These are phyloP conservation scores for Caenorhabditis sp. DNA, from an alignment of 2,888 invertebrate species.

Conservation along the genomic window DNA sequence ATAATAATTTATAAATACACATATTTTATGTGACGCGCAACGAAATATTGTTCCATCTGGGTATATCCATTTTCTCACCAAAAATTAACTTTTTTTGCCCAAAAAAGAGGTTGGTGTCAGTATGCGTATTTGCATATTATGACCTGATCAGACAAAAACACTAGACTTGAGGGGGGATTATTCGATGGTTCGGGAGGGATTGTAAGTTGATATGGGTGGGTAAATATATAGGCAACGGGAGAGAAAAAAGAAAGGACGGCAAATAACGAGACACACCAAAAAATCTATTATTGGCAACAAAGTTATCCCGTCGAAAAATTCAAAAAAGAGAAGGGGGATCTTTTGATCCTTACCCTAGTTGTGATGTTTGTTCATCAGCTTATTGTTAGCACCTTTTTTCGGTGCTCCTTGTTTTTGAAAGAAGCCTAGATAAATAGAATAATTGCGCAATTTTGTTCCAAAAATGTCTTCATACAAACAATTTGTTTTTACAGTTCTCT, in stretches of 20 bases:
- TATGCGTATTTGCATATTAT: background rate
- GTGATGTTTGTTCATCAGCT: background rate
- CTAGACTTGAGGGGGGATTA: background rate
- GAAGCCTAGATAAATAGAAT: background rate
- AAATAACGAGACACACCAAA: background rate
- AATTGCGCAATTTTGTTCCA: background rate
- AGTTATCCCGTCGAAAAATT: background rate
- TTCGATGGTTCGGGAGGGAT: background rate
- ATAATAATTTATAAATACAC: no score
- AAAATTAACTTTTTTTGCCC: background rate
- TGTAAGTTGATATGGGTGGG: background rate
- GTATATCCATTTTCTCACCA: background rate
- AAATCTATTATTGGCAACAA: background rate
- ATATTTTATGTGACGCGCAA: no score
- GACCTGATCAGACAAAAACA: background rate
- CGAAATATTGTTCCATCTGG: no score
- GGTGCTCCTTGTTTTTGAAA: background rate
- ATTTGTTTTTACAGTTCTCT: slow-evolving; percentile 59
- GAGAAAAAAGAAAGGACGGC: background rate
- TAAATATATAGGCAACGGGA: background rate
- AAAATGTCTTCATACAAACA: background rate
- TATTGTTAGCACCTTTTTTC: background rate
- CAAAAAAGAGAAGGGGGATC: slow-evolving; percentile 3
- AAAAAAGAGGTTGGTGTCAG: no score
- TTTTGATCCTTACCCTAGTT: no score